Evolutionary conservation across 2,797 vertebrate species (phyloP), one percentile per base, ranked within the genome.

Genomic region (Taeniopygia guttata): DNA sequence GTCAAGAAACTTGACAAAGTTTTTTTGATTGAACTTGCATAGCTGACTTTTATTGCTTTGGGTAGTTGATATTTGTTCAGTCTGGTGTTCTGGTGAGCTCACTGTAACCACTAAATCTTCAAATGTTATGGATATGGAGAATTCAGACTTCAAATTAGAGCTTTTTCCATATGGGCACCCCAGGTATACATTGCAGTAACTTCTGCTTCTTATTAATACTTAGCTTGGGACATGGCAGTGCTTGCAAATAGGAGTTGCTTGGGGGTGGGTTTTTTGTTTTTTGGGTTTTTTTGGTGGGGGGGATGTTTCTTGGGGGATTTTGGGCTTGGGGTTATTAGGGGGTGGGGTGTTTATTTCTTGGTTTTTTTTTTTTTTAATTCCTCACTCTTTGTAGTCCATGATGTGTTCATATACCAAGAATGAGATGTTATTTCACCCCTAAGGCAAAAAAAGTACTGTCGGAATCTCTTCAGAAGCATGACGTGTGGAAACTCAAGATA

Each of bases 371-470:
- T 36, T 46, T n/a, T 13, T 4, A 67, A 40, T 63, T 51, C 10
- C 9, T 78, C 6, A 29, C 11, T 19, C 8, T 38, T 56, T 43
- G 6, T 77, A 43, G 26, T 70, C 30, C 13, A 59, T n/a, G 6
- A 51, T 74, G 14, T 59, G 9, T 54, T 79, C 73, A 7, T 88
- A 46, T 70, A 63, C 23, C 13, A 43, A 29, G 25, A 74, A 52
- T n/a, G 13, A 30, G 32, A 45, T 5, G 4, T 70, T 46, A 20
- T 54, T 77, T 69, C 21, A 48, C 30, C 17, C 25, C 6, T 21
- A 67, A 66, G 32, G 66, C 16, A 20, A 1, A 6, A 55, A n/a
- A 62, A 14, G 7, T n/a, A 12, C 11, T 0, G 0, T 8, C 67
- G 20, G 23, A 81, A 56, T 40, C 3, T 4, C 17, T 70, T 89